phyloP scores from a whole-genome alignment of 2,888 invertebrate genomes.

The Lasioglossum oenotherae region DNA sequence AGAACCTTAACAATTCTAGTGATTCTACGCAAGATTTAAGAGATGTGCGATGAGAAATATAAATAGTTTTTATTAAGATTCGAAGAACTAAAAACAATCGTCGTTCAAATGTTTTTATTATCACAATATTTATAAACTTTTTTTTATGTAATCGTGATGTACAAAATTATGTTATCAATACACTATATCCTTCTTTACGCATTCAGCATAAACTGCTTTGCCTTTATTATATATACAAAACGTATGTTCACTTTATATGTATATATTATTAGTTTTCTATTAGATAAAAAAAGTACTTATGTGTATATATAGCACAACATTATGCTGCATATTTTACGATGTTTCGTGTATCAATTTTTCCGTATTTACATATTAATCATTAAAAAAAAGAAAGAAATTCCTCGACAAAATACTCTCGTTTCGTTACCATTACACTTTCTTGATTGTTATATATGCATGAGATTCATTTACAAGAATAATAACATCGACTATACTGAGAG shows the following conservation, averaged over 20 bases:
- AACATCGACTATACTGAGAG: conserved; percentile 10
- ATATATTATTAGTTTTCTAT: conserved; percentile 48
- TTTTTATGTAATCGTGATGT: conserved; percentile 33
- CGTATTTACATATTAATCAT: conserved; percentile 54
- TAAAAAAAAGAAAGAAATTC: conserved; percentile 8
- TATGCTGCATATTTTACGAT: conserved; percentile 24
- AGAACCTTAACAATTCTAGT: conserved; percentile 9
- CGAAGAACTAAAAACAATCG: conserved; percentile 24
- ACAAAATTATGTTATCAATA: conserved; percentile 36
- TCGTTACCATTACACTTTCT: conserved; percentile 12
- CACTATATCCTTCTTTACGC: conserved; percentile 18
- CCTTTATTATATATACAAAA: conserved; percentile 52
- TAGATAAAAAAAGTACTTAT: conserved; percentile 22
- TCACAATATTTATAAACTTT: conserved; percentile 59
- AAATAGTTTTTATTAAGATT: conserved; percentile 41
- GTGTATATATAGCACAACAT: conserved; percentile 24
- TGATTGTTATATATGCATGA: conserved; percentile 15
- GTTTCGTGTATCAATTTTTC: conserved; percentile 33
- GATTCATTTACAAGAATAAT: conserved; percentile 38
- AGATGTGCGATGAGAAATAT: conserved; percentile 39
- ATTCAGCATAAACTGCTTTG: conserved; percentile 28
- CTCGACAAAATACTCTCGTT: conserved; percentile 7
- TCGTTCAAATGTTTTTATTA: conserved; percentile 39
- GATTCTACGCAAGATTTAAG: conserved; percentile 22
- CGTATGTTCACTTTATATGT: conserved; percentile 40